phyloP scores from a whole-genome alignment of 2,113 vertebrate genomes.

The Leucoraja erinaceus region DNA sequence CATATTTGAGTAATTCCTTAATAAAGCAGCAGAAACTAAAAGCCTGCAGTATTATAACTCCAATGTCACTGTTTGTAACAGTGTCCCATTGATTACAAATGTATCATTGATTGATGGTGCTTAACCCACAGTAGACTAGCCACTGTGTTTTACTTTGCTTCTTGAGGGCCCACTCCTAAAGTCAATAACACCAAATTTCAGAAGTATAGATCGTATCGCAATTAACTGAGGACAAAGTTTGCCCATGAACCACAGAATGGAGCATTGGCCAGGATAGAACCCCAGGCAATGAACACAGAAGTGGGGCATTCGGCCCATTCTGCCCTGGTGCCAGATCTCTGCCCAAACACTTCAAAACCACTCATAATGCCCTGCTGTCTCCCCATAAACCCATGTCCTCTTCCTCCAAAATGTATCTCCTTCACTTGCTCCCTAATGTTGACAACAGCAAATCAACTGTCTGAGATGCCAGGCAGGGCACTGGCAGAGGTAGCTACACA shows the following conservation, averaged over 20 bases:
- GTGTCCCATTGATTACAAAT: no score
- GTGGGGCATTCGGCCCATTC: neutral
- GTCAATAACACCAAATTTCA: no score
- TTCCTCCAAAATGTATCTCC: neutral
- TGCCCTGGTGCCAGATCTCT: neutral
- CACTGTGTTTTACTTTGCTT: no score
- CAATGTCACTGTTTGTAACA: no score
- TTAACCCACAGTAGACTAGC: no score
- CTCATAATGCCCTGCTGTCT: neutral
- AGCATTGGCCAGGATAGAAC: neutral
- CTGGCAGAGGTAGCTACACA: neutral
- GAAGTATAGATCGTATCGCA: no score
- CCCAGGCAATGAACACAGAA: neutral
- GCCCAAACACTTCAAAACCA: neutral
- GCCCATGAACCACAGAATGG: neutral
- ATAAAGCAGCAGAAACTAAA: neutral
- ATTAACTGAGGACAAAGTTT: neutral
- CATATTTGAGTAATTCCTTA: neutral
- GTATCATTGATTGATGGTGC: no score
- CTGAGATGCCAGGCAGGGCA: neutral
- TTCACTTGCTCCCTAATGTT: neutral
- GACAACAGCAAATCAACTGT: neutral
- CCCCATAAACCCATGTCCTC: neutral
- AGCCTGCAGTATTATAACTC: neutral
- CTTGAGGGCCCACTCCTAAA: no score